Evolutionary conservation across 35 echinoderm and acorn worm species (phyloP), one percentile per base, ranked within the genome.

Genomic region (Heliocidaris erythrogramma): DNA sequence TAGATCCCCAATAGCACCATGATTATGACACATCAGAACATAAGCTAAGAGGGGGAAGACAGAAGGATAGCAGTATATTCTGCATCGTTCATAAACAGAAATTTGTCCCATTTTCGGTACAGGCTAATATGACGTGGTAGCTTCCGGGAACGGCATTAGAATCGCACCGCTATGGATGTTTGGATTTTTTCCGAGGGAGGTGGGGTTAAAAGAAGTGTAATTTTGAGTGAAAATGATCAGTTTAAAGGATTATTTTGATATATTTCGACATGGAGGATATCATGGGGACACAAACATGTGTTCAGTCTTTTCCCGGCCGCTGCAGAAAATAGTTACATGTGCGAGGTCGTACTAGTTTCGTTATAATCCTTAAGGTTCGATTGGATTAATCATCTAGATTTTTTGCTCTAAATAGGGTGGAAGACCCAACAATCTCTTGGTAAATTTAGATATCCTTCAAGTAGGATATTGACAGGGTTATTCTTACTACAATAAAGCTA

Each of bases 41-140:
- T 89, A 89, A 89, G 87, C 87, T 89, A 89, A 31, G 12, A 89
- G 87, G 87, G 12, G 87, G 47, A 89, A 89, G 65, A 0, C 27
- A 9, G 21, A 78, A n/a, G 65, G 65, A 27, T 27, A 5, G 17
- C 21, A 78, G 21, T 78, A 78, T 27, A 78, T 24, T 18, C 13
- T 27, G 27, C n/a, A 78, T 78, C 65, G 18, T 78, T 24, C 65
- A 78, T 78, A 78, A 78, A 78, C 65, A 78, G 65, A 78, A n/a
- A 27, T 78, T 78, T 5, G 4, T 24, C 65, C 65, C 7, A 27
- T 78, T 60, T 78, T 78, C 65, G 65, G 27, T 78, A 78, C n/a
- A 27, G 18, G 65, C 7, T 21, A 18, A n/a, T 78, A 78, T 78
- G 65, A 78, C 65, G 27, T 78, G 18, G 18, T n/a, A 24, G 27